Evolutionary conservation across 2,797 vertebrate genomes (phyloP), one percentile per base, ranked within the genome.

Genomic region (Microctenopoma stevenorrisi): DNA sequence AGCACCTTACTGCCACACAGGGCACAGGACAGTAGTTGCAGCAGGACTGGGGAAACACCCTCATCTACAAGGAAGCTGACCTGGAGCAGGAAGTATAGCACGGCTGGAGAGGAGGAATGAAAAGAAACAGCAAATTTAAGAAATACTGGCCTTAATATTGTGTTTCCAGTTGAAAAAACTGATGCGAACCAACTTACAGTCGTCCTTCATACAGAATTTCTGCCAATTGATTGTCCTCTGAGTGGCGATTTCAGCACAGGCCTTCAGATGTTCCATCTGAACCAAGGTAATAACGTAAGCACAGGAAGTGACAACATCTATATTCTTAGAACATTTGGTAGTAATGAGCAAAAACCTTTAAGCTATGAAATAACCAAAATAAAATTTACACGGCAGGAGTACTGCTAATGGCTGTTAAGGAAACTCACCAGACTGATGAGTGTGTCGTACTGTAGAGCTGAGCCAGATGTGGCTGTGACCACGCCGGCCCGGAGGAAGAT

Each of bases 161-260:
- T 11, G 9, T 33, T 40, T 57, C 0, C 3, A 65, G 22, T 63
- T 28, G 14, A 6, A 81, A 66, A 67, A 49, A 5, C 1, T 6
- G 10, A 49, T 55, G 11, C 13, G 2, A 68, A 57, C 68, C 11
- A 68, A 93, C 97, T 96, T 93, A 99, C 98, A 99, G 79, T 99
- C 98, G 4, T 99, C 98, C 87, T 99, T 99, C 90, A 99, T 96
- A 88, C 98, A 99, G 91, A 99, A 99, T 64, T 98, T 99, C 91
- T 99, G 98, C 98, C 98, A 99, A 93, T 99, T 99, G 68, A 97
- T 89, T 0, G 98, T 99, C 44, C 98, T 90, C 88, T 99, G 98
- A 0, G 97, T 97, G 53, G 98, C 96, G 4, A 99, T 99, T 94
- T 99, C 98, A 6, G 98, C 98, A 80, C 98, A 99, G 55, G 98